Evolutionary conservation across 37 sponge, comb jelly and placozoan species (phyloP).

Genomic region (Crambe crambe): DNA sequence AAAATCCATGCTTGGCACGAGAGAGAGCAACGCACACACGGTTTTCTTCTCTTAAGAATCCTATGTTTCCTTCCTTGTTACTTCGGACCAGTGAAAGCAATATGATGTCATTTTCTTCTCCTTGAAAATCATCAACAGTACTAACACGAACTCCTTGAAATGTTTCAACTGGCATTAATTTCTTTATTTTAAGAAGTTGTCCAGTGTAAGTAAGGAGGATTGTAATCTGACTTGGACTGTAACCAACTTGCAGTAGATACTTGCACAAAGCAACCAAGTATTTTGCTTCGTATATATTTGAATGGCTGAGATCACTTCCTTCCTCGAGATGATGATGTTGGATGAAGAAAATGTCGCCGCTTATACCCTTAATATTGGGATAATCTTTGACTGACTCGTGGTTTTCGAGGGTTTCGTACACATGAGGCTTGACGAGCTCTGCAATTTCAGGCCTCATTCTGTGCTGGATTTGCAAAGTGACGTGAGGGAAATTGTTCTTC

Average conservation of each 20-base stretch:
- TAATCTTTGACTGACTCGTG: slow-evolving; percentile 58
- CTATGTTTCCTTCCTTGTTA: slow-evolving; percentile 55
- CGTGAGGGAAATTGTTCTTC: slow-evolving; percentile 66
- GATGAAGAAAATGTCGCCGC: slow-evolving; percentile 68
- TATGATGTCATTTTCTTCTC: slow-evolving; percentile 96
- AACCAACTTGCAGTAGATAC: slow-evolving; percentile 74
- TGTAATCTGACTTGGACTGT: slow-evolving; percentile 74
- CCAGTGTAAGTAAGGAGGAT: slow-evolving; percentile 86
- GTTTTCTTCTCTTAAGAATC: slow-evolving; percentile 82
- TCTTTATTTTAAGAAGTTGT: slow-evolving; percentile 66
- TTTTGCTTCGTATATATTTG: slow-evolving; percentile 79
- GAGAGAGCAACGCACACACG: slow-evolving; percentile 96
- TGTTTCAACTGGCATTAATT: slow-evolving; percentile 25
- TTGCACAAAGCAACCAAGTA: slow-evolving; percentile 65
- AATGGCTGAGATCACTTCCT: slow-evolving; percentile 59
- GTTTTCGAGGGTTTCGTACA: slow-evolving; percentile 68
- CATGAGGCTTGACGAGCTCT: slow-evolving; percentile 65
- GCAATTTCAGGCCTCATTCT: slow-evolving; percentile 95
- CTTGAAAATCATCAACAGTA: slow-evolving; percentile 93
- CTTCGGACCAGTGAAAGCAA: slow-evolving; percentile 87
- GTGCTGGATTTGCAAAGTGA: slow-evolving; percentile 80
- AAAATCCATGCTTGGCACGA: slow-evolving; percentile 90
- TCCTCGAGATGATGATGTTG: slow-evolving; percentile 51
- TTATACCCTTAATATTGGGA: slow-evolving; percentile 60
- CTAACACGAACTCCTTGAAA: slow-evolving; percentile 69